Evolutionary conservation across 2,888 invertebrate genomes (phyloP).

Genomic region (Ecdyonurus torrentis): DNA sequence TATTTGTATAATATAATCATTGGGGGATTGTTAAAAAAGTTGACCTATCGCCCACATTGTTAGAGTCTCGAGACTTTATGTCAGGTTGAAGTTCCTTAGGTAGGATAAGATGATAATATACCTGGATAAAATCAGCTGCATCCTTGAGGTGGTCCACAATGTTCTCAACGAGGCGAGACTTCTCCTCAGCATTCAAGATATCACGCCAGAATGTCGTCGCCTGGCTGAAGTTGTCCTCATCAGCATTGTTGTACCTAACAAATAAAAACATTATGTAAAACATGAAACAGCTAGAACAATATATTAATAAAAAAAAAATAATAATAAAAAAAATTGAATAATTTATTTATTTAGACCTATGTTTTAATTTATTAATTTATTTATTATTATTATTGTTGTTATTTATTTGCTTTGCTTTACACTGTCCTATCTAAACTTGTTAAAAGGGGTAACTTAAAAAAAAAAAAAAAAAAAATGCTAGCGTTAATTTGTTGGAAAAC

Average conservation of each 20-base stretch:
- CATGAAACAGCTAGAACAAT: background rate
- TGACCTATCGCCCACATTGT: too few relatives aligned
- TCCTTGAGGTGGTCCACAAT: constrained; percentile 59
- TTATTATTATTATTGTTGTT: too few relatives aligned
- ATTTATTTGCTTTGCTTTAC: too few relatives aligned
- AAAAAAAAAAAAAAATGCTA: too few relatives aligned
- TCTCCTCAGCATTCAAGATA: constrained; percentile 56
- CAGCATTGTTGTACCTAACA: constrained; percentile 50
- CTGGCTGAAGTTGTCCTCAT: constrained; percentile 86
- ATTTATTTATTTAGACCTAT: background rate
- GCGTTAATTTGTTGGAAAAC: too few relatives aligned
- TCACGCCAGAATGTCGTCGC: constrained; percentile 62
- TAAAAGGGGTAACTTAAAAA: too few relatives aligned
- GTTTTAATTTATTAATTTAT: background rate
- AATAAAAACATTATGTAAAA: background rate
- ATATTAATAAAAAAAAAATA: background rate
- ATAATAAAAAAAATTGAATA: background rate
- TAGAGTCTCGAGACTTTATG: background rate
- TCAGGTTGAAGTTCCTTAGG: background rate
- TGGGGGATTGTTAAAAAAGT: too few relatives aligned
- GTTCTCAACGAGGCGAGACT: constrained; percentile 56
- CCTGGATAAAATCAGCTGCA: constrained; percentile 74
- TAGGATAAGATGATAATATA: constrained; percentile 10
- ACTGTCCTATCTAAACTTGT: too few relatives aligned
- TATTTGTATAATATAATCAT: too few relatives aligned